Base-by-base conservation (phyloP, 2,888 invertebrate species). In the Lordiphosa fenestrarum region DNA sequence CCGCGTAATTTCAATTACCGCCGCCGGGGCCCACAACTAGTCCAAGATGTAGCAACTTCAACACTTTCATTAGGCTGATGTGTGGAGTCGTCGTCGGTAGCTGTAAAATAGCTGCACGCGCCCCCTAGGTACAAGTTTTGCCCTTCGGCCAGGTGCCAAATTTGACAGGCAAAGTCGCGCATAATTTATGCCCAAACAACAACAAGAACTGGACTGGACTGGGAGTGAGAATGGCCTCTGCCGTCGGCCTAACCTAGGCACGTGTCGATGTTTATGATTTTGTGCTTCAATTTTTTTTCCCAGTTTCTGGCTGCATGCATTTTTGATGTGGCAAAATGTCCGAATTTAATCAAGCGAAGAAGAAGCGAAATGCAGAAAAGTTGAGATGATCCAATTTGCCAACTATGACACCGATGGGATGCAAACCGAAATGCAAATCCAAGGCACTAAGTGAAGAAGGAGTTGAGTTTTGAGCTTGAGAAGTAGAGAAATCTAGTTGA, bases 1-100 rank as follows among this genome's bases (percentile, higher is more conserved):
- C 84, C 75, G 66, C 82, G 75, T 82, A 81, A 84, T 80, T 77
- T 84, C 82, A 84, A 81, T 80, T 81, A 70, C 82, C 30, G 51
- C 62, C 36, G 30, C 30, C 9, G 54, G 36, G 49, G 35, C 55
- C 40, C 50, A 35, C 41, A 58, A 40, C 35, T 21, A 44, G 13
- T 30, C 44, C 48, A 35, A 46, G 48, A 58, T 59, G 42, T 61
- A 58, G 30, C 44, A 40, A 50, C 52, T 30, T 30, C 30, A 58
- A 69, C 81, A 78, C 77, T 78, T 78, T 78, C 77, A 80, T 78
- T 83, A 73, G 48, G 51, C 59, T 48, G 64, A 54, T 41, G 53
- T 52, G 2, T 5, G 41, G 25, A 21, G 40, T 42, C 33, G 9
- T 13, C 39, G 9, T 13, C 39, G 25, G 36, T 12, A 49, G 62